Percentiles rank a stretch among this genome's conserved stretches.
Conservation (phyloP, 2,888 invertebrate genomes). For the Argyra leucocephala region DNA sequence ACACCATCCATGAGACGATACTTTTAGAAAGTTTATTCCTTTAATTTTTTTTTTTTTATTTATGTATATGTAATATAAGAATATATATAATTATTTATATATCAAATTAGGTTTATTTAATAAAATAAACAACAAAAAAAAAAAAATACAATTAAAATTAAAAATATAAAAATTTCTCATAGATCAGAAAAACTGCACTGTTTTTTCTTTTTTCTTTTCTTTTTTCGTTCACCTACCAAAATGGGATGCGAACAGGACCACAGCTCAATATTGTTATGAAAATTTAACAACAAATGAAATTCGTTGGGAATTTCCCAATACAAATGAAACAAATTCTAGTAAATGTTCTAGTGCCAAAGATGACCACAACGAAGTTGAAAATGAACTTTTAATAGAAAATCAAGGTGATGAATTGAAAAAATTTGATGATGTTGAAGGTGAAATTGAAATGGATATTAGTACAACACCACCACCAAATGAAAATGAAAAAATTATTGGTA, state of each 20-base stretch:
- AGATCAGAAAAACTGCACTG: slow-evolving; percentile 2
- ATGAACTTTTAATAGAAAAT: not conserved
- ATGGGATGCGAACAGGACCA: slow-evolving; percentile 45
- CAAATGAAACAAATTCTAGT: not conserved
- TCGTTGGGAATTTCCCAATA: slow-evolving; percentile 55
- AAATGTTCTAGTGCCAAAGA: slow-evolving; percentile 37
- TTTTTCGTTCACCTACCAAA: not conserved
- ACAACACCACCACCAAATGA: slow-evolving; percentile 49
- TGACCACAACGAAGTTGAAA: slow-evolving; percentile 4
- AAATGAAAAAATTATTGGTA: slow-evolving; percentile 24
- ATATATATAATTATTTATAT: not conserved
- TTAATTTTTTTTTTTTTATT: not conserved
- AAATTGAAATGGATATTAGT: slow-evolving; percentile 53
- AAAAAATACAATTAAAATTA: not conserved
- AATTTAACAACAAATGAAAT: slow-evolving; percentile 50
- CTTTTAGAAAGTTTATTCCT: not conserved
- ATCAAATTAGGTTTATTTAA: too few species aligned
- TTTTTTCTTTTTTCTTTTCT: slow-evolving; percentile 11
- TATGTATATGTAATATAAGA: not conserved
- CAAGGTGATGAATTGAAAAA: not conserved
- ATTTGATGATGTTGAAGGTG: slow-evolving; percentile 21
- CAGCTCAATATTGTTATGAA: slow-evolving; percentile 60
- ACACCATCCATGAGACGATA: not conserved
- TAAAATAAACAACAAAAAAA: not conserved
- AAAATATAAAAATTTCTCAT: not conserved